phyloP scores from a whole-genome alignment of 2,113 vertebrate genomes.

The Callospermophilus lateralis region DNA sequence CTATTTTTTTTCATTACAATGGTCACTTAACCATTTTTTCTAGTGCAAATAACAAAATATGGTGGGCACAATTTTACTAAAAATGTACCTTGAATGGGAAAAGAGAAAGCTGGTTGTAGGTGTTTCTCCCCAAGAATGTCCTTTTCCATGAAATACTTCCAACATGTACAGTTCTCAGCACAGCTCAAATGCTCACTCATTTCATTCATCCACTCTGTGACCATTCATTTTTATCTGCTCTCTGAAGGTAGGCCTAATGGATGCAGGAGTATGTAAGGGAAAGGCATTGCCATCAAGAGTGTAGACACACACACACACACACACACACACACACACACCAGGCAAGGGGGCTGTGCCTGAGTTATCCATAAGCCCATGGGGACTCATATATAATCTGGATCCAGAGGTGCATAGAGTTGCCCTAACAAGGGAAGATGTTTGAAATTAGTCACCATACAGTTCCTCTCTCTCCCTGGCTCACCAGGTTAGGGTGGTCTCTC shows the following conservation, averaged over 20 bases:
- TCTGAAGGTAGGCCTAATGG: not conserved
- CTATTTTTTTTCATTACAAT: not conserved
- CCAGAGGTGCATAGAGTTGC: not conserved
- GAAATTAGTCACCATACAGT: not conserved
- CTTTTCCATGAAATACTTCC: not conserved
- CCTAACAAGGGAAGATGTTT: not conserved
- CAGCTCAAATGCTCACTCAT: not conserved
- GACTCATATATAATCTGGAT: not conserved
- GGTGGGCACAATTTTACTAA: not conserved
- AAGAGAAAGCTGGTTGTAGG: not conserved
- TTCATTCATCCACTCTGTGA: not conserved
- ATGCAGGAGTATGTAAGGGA: not conserved
- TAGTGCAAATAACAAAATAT: conserved; percentile 33
- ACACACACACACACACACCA: not conserved
- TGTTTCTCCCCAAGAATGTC: not conserved
- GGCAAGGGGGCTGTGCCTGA: not conserved
- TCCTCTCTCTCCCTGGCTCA: not conserved
- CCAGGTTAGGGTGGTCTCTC: not conserved
- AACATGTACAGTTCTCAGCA: not conserved
- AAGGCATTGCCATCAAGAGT: not conserved
- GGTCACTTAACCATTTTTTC: conserved; percentile 11
- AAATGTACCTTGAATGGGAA: not conserved
- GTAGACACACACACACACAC: too few relatives aligned
- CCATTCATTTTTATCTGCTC: not conserved
- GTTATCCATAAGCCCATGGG: not conserved